phyloP scores from a whole-genome alignment of 2,113 vertebrate species.

The Xiphophorus hellerii region DNA sequence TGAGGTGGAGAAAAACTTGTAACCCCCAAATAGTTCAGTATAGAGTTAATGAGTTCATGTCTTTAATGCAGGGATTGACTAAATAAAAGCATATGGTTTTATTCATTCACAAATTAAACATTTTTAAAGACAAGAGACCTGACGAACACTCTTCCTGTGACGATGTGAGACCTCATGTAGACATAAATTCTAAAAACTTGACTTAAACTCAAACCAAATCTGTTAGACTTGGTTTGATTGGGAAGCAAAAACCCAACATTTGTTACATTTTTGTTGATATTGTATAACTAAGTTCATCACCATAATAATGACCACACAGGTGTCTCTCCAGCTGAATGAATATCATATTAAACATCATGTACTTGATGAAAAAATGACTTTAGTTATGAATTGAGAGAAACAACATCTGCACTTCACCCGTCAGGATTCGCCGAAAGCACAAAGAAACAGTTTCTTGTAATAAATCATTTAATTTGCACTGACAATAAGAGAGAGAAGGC shows the following conservation, averaged over 20 bases:
- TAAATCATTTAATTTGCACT: constrained; percentile 26
- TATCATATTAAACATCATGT: not conserved
- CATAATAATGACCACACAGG: not conserved
- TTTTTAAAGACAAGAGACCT: not conserved
- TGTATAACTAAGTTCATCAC: not conserved
- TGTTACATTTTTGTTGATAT: not conserved
- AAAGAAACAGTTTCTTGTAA: constrained; percentile 2
- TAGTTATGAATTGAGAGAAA: not conserved
- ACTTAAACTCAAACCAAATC: not conserved
- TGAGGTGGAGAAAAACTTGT: not conserved
- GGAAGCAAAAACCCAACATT: too few species aligned
- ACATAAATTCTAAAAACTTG: not conserved
- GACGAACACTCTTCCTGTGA: too few species aligned
- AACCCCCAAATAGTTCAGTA: not conserved
- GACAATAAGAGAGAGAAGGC: constrained; percentile 14
- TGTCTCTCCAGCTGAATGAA: not conserved
- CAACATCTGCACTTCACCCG: not conserved
- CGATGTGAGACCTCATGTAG: not conserved
- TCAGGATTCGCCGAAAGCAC: not conserved
- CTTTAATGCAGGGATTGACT: not conserved
- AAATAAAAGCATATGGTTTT: too few species aligned
- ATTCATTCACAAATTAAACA: not conserved
- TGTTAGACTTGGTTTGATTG: too few species aligned
- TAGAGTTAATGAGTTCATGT: not conserved
- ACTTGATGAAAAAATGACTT: not conserved